phyloP scores from a whole-genome alignment of 2,797 vertebrate species.

The Varecia variegata region DNA sequence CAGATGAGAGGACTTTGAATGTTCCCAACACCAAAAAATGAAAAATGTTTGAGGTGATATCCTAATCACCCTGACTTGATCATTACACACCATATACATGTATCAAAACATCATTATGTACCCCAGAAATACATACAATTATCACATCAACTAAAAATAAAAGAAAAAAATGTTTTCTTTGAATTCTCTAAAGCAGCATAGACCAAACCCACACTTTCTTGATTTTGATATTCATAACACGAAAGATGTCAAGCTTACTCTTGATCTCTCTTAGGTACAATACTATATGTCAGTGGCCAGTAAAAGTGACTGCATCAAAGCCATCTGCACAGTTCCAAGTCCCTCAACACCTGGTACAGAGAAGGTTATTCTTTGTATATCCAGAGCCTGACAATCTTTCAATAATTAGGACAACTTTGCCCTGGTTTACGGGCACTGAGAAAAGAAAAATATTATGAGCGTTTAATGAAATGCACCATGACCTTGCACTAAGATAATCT shows the following conservation, averaged over 20 bases:
- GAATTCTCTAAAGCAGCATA: constrained; percentile 20
- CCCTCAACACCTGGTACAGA: constrained; percentile 4
- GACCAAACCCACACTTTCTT: not conserved
- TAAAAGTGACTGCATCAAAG: constrained; percentile 50
- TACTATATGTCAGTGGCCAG: constrained; percentile 57
- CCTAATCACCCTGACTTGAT: not conserved
- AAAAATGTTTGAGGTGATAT: not conserved
- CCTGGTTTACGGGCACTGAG: not conserved
- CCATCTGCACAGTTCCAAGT: constrained; percentile 62
- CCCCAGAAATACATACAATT: not conserved
- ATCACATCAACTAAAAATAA: not conserved
- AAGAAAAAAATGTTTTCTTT: not conserved
- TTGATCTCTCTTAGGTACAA: constrained; percentile 63
- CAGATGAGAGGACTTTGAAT: not conserved
- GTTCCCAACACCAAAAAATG: not conserved
- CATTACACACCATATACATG: not conserved
- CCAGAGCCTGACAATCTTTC: constrained; percentile 32
- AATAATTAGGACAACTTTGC: constrained; percentile 32
- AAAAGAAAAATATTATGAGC: constrained; percentile 17
- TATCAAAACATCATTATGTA: not conserved
- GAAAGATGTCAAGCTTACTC: constrained; percentile 5
- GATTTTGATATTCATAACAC: constrained; percentile 55
- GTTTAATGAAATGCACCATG: not conserved
- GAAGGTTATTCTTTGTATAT: constrained; percentile 56
- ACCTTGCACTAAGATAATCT: not conserved